Conservation (phyloP, 2,113 vertebrate genomes). For the Potamarius usumacintae region DNA sequence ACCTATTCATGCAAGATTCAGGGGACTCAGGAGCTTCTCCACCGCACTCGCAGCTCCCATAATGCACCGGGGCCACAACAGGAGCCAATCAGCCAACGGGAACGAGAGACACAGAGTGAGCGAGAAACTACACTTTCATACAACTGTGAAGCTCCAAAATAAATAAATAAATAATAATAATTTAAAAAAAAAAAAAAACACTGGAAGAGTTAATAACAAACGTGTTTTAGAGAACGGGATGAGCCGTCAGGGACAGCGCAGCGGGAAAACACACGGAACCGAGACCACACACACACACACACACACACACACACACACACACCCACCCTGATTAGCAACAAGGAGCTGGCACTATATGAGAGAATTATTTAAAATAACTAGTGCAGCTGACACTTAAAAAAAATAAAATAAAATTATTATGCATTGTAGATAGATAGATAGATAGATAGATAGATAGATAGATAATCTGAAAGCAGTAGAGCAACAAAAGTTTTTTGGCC, state of each 20-base stretch:
- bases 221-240: conserved; percentile 22
- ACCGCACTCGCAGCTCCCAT: conserved; percentile 74
- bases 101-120: conserved; percentile 77
- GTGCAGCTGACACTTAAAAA: not conserved
- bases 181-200: not conserved
- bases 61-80: conserved; percentile 74
- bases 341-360: not conserved
- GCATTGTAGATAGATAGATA: too few relatives aligned
- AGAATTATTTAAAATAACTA: not conserved
- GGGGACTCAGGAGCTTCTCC: conserved; percentile 61
- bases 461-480: not conserved
- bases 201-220: conserved; percentile 19
- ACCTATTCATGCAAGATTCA: conserved; percentile 86
- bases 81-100: conserved; percentile 70
- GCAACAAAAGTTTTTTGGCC: not conserved
- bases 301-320: not conserved
- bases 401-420: not conserved
- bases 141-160: conserved; percentile 28
- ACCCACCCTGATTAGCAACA: not conserved
- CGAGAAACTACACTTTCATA: conserved; percentile 53
- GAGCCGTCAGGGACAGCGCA: conserved; percentile 34
- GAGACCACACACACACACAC: not conserved
- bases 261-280: not conserved
- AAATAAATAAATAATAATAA: not conserved
- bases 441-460: not conserved